Conservation (phyloP, 2,113 vertebrate genomes). For the Larimichthys crocea region DNA sequence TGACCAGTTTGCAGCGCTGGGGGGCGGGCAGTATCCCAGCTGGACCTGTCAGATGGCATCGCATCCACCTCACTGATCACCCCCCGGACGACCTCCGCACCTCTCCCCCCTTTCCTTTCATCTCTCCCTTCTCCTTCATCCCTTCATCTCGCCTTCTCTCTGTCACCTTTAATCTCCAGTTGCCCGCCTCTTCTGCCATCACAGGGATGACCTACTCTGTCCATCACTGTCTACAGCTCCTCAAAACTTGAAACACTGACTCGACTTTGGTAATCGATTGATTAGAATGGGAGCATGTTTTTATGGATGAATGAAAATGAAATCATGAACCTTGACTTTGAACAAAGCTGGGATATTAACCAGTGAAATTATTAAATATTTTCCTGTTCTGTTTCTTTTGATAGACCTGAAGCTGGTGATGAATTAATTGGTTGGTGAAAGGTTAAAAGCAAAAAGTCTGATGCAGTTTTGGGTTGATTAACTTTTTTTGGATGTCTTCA, state of each 20-base stretch:
- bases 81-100: conserved; percentile 74
- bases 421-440: neutral
- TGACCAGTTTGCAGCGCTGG: conserved; percentile 85
- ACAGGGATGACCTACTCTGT: conserved; percentile 32
- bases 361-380: neutral
- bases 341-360: neutral
- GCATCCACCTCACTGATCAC: conserved; percentile 82
- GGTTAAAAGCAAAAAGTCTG: neutral
- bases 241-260: conserved; percentile 38
- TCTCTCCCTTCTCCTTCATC: conserved; percentile 53
- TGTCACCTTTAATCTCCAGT: conserved; percentile 62
- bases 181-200: conserved; percentile 36
- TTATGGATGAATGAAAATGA: neutral
- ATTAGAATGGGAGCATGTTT: neutral
- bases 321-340: conserved; percentile 23
- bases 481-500: neutral
- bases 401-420: conserved; percentile 1
- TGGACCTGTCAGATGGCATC: conserved; percentile 85
- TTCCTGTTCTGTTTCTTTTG: neutral
- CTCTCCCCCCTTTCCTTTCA: conserved; percentile 57
- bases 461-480: neutral
- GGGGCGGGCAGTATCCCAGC: conserved; percentile 83
- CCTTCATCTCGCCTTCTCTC: conserved; percentile 41
- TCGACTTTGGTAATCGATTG: neutral
- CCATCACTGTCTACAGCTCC: neutral